Evolutionary conservation across 30 jellyfish, hydroid and myxozoan genomes (phyloP), one percentile per base, ranked within the genome.

Genomic region (Aurelia sp.): DNA sequence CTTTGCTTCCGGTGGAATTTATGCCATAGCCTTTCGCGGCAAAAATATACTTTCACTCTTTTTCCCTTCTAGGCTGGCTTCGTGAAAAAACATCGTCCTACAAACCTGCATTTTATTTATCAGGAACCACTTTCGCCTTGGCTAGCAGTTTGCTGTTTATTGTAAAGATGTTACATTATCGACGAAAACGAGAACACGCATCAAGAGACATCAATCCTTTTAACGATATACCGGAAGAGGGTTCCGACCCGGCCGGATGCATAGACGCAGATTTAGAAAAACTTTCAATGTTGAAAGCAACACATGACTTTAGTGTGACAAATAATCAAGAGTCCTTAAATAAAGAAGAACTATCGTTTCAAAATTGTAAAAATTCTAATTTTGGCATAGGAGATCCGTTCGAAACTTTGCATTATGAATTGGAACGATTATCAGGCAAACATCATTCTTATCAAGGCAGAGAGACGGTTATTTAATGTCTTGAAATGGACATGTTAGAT

Each of bases 91-190:
- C 91, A 13, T 59, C 24, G 30, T 48, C 81, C 4, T 89, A 89
- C 81, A 81, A 78, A 30, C 61, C 63, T 3, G 91, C 97, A 2
- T 80, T 89, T 58, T 89, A 63, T 74, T 61, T 76, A n/a, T 40
- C 90, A 11, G 97, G 97, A 33, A 78, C 71, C 68, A 58, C 72
- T 2, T 33, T 89, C n/a, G 87, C 81, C 3, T 47, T 89, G 20
- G 92, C 90, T 33, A 70, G 78, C 44, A 71, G 74, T 35, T 40
- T 74, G 57, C 81, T 70, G 44, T 81, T 73, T 70, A 17, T 80
- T 21, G 92, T 89, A 70, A 84, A 72, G n/a, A 7, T 73, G 8
- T 60, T 84, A 1, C 35, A 61, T 48, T 20, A 55, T 6, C 22
- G 47, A 18, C 75, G 70, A 22, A 38, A 69, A 22, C 47, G 50